Evolutionary conservation across 1,140 invertebrate genomes (phyloP), one percentile per base, ranked within the genome.

Genomic region (Chlorops oryzae): DNA sequence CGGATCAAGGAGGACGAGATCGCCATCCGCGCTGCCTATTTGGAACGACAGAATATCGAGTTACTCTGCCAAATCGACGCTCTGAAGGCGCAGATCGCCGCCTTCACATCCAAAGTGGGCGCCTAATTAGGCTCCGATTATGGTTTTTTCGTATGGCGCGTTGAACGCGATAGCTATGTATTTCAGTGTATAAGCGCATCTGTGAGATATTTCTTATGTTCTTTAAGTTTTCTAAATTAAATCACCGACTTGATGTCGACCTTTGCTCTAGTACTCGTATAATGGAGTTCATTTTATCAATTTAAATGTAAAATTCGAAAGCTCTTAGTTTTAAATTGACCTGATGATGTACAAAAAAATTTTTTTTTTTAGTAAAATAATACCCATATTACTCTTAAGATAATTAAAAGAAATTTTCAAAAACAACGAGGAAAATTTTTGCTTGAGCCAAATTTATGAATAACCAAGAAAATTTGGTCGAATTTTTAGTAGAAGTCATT

Each of bases 1-100:
- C 78, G 92, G 58, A 80, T 85, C 12, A 92, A 96, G 65, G 94
- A 97, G 67, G 89, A 96, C 50, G 88, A 93, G 63, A 88, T 96
- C 15, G 90, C 92, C 0, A 87, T 96, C 25, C 74, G 90, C 46
- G 88, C 90, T 1, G 85, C 86, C 0, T 92, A 85, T 54, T 74
- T 97, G 3, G 90, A 96, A 74, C 81, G 86, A 39, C 87, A 92
- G 73, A 70, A 70, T 25, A 70, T 70, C 22, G 67, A 70, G 47
- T 41, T 70, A 17, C 40, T 70, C 22, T 70, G 64, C 53, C 66
- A 70, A 55, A 70, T 70, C 5, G 67, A 70, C 45, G 59, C 67
- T 1, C 55, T 70, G 1, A 70, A 70, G 52, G 59, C 61, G 2
- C 67, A 70, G 44, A 46, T 70, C 39, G 64, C 64, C 5, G 62